Conservation (phyloP, 1,140 invertebrate genomes). For the Macrostomum lignano region DNA sequence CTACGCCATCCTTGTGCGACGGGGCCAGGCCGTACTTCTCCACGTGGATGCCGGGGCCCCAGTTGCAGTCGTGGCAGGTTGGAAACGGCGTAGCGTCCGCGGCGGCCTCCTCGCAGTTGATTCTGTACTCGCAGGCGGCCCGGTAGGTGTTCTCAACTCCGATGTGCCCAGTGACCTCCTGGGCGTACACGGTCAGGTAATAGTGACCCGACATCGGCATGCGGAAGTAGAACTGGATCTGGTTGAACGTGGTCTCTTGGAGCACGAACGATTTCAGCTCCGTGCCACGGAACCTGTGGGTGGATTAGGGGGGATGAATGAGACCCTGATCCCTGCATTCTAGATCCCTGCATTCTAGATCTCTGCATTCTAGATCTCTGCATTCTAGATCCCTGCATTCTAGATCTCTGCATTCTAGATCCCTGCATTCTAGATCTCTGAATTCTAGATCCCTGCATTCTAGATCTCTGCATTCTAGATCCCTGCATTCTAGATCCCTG, state of each 20-base stretch:
- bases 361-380: too few species aligned
- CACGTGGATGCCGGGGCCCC: constrained; percentile 15
- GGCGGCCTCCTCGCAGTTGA: constrained; percentile 16
- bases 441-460: too few species aligned
- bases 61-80: constrained; percentile 21
- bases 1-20: not conserved
- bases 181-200: constrained; percentile 24
- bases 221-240: constrained; percentile 19
- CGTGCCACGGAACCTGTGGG: constrained; percentile 11
- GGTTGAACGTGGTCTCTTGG: constrained; percentile 20
- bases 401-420: too few species aligned
- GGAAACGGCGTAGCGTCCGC: constrained; percentile 17
- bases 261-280: constrained; percentile 22
- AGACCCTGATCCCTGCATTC: not conserved
- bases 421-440: too few species aligned
- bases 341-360: too few species aligned
- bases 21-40: not conserved
- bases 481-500: too few species aligned
- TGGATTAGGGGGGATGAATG: constrained; percentile 1
- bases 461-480: too few species aligned
- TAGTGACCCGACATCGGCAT: constrained; percentile 19
- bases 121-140: constrained; percentile 25
- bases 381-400: too few species aligned
- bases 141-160: constrained; percentile 21
- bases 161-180: constrained; percentile 15